Percentiles rank a stretch among this genome's conserved stretches.
Evolutionary conservation across 2,113 vertebrate genomes (phyloP).

Genomic region (Silurus asotus): DNA sequence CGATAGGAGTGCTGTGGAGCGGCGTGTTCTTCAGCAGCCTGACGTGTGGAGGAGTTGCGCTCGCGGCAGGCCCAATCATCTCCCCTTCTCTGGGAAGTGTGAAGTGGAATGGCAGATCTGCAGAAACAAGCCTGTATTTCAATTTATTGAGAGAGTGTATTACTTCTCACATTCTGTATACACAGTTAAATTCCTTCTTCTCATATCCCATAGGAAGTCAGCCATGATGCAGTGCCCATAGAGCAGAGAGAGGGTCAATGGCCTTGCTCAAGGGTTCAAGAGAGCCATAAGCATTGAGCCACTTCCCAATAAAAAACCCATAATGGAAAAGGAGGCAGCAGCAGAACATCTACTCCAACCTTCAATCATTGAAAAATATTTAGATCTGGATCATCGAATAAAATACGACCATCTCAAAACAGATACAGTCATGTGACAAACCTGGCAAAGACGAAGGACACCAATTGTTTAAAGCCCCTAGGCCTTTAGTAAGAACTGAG

Average conservation of each 20-base stretch:
- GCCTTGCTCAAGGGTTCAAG: too few relatives aligned
- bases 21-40: conserved; percentile 86
- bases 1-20: conserved; percentile 96
- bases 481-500: too few relatives aligned
- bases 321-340: neutral
- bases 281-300: too few relatives aligned
- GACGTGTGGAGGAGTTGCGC: conserved; percentile 80
- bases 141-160: neutral
- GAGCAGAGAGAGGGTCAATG: too few relatives aligned
- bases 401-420: neutral
- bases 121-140: neutral
- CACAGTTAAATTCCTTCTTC: too few relatives aligned
- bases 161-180: too few relatives aligned
- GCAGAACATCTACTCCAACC: neutral
- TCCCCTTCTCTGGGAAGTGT: conserved; percentile 88
- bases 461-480: neutral
- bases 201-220: too few relatives aligned
- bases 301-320: neutral
- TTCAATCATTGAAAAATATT: too few relatives aligned
- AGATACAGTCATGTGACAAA: neutral
- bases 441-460: conserved; percentile 1
- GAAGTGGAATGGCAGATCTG: conserved; percentile 87
- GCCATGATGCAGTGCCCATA: too few relatives aligned
- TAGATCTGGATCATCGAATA: neutral
- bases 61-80: conserved; percentile 77